Conservation (phyloP, 2,113 vertebrate species). For the Nothoprocta pentlandii region DNA sequence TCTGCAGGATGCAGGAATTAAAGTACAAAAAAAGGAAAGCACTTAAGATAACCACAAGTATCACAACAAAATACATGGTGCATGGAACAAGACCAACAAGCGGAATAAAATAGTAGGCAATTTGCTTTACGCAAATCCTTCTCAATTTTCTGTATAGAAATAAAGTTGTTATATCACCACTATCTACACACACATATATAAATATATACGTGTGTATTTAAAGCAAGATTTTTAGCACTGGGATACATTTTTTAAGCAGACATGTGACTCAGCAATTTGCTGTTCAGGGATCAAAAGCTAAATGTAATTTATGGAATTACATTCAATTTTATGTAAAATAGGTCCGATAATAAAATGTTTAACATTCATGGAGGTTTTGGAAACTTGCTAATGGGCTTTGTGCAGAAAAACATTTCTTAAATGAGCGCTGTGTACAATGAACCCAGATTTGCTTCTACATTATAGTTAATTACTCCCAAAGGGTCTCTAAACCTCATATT, state of each 20-base stretch:
- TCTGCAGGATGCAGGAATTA: neutral
- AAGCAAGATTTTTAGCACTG: neutral
- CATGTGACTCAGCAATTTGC: neutral
- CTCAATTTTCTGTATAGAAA: neutral
- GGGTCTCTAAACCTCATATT: conserved; percentile 55
- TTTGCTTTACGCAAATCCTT: neutral
- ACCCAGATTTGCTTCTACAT: conserved; percentile 52
- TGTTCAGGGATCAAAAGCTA: neutral
- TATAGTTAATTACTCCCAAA: conserved; percentile 57
- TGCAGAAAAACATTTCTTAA: conserved; percentile 19
- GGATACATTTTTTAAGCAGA: neutral
- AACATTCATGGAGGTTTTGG: conserved; percentile 32
- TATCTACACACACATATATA: too few relatives aligned
- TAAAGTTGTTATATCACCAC: neutral
- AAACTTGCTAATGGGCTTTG: conserved; percentile 30
- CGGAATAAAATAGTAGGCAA: neutral
- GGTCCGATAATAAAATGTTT: conserved; percentile 28
- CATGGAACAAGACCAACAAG: neutral
- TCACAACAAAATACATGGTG: neutral
- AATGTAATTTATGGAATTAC: neutral
- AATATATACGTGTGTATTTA: too few relatives aligned
- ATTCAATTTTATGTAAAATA: neutral
- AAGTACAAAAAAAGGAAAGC: neutral
- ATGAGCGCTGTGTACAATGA: conserved; percentile 9
- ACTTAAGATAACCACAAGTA: neutral